Evolutionary conservation across 1,140 invertebrate genomes (phyloP), one percentile per base, ranked within the genome.

Genomic region (Cyclargus thomasi): DNA sequence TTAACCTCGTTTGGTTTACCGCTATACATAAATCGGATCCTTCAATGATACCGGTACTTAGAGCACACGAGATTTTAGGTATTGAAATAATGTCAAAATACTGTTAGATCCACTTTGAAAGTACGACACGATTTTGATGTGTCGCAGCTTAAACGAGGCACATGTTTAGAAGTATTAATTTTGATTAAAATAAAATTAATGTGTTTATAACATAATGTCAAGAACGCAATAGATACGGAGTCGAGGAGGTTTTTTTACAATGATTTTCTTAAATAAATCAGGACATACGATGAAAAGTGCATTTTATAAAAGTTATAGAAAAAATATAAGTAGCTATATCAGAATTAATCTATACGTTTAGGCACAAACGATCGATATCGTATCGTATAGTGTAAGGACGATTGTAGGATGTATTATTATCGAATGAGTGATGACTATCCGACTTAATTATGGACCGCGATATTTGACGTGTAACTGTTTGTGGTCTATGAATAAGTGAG

Each of bases 1-100:
- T 59, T 59, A 59, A 59, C 55, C 55, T 59, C 55, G 55, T 59
- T 59, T 59, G 8, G 20, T 59, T 20, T 59, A 59, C 55, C 55
- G 55, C 55, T 59, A 59, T 59, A 59, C 18, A 22, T 59, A 59
- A 59, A 59, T 59, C 20, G 55, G 17, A 7, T 18, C 18, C 55
- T 20, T 20, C 55, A 59, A 55, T 55, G 17, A 14, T 55, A 55
- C 53, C 53, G 18, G 55, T 59, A 59, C 55, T 4, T 57, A 57
- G 23, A 8, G 35, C 66, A 35, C n/a, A 18, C 29, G 20, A 35
- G 29, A 29, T 14, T 53, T 63, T 70, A 62, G 59, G 47, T 62
- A 39, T 20, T 62, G 47, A 62, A 65, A 62, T 62, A 39, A 36
- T 62, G 47, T 62, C 36, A 59, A 18, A 16, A 53, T 14, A 59